These are phyloP conservation scores for Pseudolaguvia tuberculata DNA, from an alignment of 2,113 vertebrate genomes.

Conservation along the genomic window DNA sequence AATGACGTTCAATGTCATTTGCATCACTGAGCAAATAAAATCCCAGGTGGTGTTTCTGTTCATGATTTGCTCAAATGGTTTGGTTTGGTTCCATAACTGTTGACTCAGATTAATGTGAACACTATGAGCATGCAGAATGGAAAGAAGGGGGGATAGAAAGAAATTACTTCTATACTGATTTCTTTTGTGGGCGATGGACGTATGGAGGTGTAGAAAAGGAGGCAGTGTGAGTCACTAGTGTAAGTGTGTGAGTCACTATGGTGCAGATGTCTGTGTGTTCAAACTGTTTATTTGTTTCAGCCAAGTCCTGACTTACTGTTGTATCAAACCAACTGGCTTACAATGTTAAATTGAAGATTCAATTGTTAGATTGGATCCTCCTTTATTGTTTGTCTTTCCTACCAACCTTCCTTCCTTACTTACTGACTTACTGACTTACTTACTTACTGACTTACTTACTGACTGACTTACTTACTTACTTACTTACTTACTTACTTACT, in stretches of 20 bases:
- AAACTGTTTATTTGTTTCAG: slow-evolving; percentile 8
- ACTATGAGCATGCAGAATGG: not conserved
- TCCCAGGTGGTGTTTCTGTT: too few relatives aligned
- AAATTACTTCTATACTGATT: not conserved
- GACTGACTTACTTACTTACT: too few relatives aligned
- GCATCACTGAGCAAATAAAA: not conserved
- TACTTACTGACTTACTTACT: too few relatives aligned
- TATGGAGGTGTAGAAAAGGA: slow-evolving; percentile 20
- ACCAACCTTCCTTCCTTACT: too few relatives aligned
- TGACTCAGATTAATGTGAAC: not conserved
- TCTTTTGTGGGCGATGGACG: not conserved
- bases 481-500: too few relatives aligned
- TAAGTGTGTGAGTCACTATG: slow-evolving; percentile 41
- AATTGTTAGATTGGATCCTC: too few relatives aligned
- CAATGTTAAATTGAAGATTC: not conserved
- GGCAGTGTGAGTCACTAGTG: slow-evolving; percentile 29
- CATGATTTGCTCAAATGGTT: not conserved
- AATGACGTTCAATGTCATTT: not conserved
- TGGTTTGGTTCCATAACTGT: not conserved
- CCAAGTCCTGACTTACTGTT: not conserved
- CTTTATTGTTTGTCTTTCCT: too few relatives aligned
- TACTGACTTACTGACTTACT: too few relatives aligned
- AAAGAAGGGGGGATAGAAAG: not conserved
- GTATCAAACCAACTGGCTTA: slow-evolving; percentile 15
- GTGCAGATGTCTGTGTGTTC: slow-evolving; percentile 43